Base-by-base conservation (phyloP, 1,140 invertebrate species). In the Conopomorpha cramerella region DNA sequence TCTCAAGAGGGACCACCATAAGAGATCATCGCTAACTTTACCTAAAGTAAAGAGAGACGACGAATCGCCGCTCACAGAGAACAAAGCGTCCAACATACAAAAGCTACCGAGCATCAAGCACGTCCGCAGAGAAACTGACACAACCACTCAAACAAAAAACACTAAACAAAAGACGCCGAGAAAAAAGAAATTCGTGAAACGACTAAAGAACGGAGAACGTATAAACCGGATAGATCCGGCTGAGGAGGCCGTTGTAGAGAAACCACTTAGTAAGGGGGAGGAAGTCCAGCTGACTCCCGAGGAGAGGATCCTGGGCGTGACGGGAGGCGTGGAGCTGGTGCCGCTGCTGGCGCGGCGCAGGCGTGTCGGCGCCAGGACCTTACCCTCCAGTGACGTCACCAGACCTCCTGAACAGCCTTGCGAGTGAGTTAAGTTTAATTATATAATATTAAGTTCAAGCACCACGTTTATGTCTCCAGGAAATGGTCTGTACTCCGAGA, bases 271-370 rank as follows among this genome's bases (percentile, higher is more conserved):
- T 17, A 38, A 42, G 30, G 26, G 41, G n/a, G 26, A 43, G 29
- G 55, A 68, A 42, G 68, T 62, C 41, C 70, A 65, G 57, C 51
- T 60, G 30, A 82, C 80, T 34, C 79, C 70, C 29, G 80, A 71
- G 51, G 70, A 60, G 34, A 48, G 49, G 31, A 74, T 68, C 43
- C 51, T 84, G 46, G 82, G 77, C 17, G 28, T 54, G 76, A 77
- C 77, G 1, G 77, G 84, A 6, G 86, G 86, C 19, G 78, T 87
- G 37, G 86, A 88, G 65, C 67, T 88, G 44, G 85, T 86, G 16
- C 84, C 85, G n/a, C 60, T 87, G 16, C 65, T 88, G 41, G 84
- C 83, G 10, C 73, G 80, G 41, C 70, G 82, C 39, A 58, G 66
- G 32, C 61, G 59, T 14, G 63, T 62, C 11, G 52, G 63, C 8